Base-by-base conservation (phyloP, 2,797 vertebrate genomes). In the Harpagifer antarcticus region DNA sequence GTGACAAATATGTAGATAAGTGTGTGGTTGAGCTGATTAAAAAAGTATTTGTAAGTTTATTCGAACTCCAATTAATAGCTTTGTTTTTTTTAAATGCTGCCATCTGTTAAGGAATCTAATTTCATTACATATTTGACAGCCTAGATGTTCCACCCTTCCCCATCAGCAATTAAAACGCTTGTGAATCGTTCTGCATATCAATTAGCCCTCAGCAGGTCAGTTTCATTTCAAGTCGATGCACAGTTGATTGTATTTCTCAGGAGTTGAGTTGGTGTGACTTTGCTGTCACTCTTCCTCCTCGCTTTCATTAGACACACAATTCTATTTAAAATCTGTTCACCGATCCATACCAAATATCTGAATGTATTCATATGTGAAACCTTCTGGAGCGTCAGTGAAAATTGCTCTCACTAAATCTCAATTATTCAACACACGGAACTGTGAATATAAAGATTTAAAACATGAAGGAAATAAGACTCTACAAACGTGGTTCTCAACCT, bases 241-340 rank as follows among this genome's bases (percentile, higher is more conserved):
- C 68, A 67, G 61, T 37, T 74, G 45, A 82, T 81, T 79, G 71
- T 76, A 9, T 82, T 84, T 83, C 68, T 52, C 20, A 0, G 40
- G 27, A 65, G 43, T 52, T 68, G 62, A 20, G 92, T 45, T 67
- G n/a, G 33, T 62, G 58, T 93, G 0, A 94, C 95, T 86, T 93
- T 6, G 50, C 68, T 94, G 84, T 95, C 94, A 95, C 82, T 82
- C 55, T 82, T 79, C 87, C 53, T 63, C 17, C 31, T 54, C 0
- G 3, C 52, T 69, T 72, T 78, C 42, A 71, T 75, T 66, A 72
- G 14, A 68, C 15, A 54, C 52, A 74, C 31, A n/a, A 43, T 76
- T 78, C 23, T 49, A 70, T 86, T 79, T 52, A 14, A 76, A 77
- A 63, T 54, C 54, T 79, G 62, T 44, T 47, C 50, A 53, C 47